Evolutionary conservation across 2,113 vertebrate species (phyloP).

Genomic region (Chaenogobius annularis): DNA sequence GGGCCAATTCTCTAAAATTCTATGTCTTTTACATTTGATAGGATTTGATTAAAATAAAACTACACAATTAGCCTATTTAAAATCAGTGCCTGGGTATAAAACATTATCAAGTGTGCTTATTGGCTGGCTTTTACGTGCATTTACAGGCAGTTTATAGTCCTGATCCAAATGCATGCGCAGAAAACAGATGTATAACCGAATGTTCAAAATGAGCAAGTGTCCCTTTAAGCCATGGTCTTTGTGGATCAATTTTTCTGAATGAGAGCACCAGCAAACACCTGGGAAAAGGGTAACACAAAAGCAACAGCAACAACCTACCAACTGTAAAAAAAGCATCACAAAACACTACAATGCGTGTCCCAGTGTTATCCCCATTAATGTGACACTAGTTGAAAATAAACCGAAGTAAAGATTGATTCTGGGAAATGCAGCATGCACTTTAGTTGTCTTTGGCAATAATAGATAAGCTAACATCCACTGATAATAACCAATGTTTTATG

Average conservation of each 20-base stretch:
- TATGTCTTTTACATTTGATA: background rate
- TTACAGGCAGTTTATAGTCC: background rate
- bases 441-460: constrained; percentile 65
- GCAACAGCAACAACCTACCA: constrained; percentile 1
- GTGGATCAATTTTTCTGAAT: background rate
- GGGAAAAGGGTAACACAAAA: constrained; percentile 17
- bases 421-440: constrained; percentile 60
- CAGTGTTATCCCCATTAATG: background rate
- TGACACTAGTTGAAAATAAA: background rate
- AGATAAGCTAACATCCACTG: constrained; percentile 41
- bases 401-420: constrained; percentile 6
- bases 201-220: background rate
- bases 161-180: background rate
- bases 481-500: constrained; percentile 20
- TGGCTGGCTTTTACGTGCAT: background rate
- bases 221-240: constrained; percentile 4
- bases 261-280: background rate
- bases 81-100: background rate
- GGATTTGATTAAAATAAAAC: background rate
- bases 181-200: background rate
- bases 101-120: background rate
- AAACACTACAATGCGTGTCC: background rate
- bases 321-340: background rate
- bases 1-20: constrained; percentile 35
- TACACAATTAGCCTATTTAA: background rate